Conservation (phyloP, 2,113 vertebrate species). For the Ciconia boyciana region DNA sequence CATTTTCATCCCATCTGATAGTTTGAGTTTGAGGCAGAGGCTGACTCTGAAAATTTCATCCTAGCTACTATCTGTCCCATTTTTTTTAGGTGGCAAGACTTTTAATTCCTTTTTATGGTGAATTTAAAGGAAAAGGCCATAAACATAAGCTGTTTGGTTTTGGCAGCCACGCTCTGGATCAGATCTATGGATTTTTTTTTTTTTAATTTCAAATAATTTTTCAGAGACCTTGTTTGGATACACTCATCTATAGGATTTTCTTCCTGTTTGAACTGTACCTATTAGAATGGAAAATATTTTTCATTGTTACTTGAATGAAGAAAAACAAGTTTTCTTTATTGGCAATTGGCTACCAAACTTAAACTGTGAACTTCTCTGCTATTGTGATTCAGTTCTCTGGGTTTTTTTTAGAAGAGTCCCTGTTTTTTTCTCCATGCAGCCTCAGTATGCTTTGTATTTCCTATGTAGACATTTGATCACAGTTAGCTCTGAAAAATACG, state of each 20-base stretch:
- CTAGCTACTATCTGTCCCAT: background rate
- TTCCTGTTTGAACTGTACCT: background rate
- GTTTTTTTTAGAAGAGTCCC: background rate
- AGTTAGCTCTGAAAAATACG: background rate
- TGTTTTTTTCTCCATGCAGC: background rate
- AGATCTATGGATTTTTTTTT: background rate
- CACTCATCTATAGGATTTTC: background rate
- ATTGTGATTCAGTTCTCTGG: background rate
- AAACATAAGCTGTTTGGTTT: background rate
- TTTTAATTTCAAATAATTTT: background rate
- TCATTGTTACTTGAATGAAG: background rate
- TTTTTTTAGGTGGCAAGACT: background rate
- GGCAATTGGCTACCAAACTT: background rate
- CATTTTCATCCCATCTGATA: background rate
- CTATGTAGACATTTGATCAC: background rate
- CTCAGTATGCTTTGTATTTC: background rate
- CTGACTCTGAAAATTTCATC: background rate
- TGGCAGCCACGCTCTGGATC: background rate
- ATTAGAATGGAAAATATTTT: background rate
- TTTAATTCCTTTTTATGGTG: background rate
- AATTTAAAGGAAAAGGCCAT: background rate
- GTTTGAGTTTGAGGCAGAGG: background rate
- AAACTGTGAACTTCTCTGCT: background rate
- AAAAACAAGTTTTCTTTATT: background rate
- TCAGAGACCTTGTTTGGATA: background rate